phyloP scores from a whole-genome alignment of 1,140 invertebrate genomes.

The Pissodes strobi region DNA sequence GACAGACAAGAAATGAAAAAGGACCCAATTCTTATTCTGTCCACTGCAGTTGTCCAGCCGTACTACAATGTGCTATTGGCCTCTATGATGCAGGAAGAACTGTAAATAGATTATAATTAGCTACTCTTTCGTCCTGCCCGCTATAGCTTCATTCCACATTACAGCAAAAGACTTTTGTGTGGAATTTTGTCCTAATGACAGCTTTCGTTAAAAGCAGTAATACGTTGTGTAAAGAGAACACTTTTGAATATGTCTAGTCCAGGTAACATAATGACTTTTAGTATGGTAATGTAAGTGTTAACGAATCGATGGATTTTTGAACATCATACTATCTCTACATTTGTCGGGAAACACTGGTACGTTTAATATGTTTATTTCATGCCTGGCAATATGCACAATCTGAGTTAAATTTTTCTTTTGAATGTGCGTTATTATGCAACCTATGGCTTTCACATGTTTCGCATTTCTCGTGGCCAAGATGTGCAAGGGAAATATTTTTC shows the following conservation, averaged over 20 bases:
- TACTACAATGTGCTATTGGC: neutral
- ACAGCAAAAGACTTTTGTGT: neutral
- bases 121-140: neutral
- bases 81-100: neutral
- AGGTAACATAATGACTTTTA: no score
- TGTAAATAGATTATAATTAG: neutral
- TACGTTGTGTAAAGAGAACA: no score
- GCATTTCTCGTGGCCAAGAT: neutral
- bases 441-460: neutral
- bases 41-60: no score
- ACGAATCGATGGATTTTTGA: neutral
- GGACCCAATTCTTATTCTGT: neutral
- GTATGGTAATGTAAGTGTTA: neutral
- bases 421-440: neutral
- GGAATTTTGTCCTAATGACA: no score
- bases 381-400: neutral
- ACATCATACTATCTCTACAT: neutral
- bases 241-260: no score
- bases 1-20: neutral
- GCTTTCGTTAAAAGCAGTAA: neutral
- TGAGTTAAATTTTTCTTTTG: neutral
- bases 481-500: neutral
- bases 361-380: neutral
- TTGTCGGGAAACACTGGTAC: neutral
- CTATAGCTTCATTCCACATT: neutral